Base-by-base conservation (phyloP, 2,888 invertebrate species). In the Stictocephala bisonia region DNA sequence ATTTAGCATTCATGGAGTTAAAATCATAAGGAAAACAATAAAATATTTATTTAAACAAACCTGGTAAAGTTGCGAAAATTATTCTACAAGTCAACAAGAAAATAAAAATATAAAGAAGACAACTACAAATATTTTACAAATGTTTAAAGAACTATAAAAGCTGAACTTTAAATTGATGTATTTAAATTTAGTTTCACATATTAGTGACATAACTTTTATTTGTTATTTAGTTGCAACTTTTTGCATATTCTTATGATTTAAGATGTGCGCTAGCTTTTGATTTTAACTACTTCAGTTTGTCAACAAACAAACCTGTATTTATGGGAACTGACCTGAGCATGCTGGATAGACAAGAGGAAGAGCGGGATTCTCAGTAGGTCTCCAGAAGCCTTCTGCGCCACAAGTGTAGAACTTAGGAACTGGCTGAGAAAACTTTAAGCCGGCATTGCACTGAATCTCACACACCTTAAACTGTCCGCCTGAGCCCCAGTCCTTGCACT, bases 391-490 rank as follows among this genome's bases (percentile, higher is more conserved):
- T 89, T 98, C 97, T 69, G 94, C 94, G n/a, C 97, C 97, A 82
- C 99, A 99, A 0, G 96, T 96, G 84, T 97, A 99, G 87, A 98
- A 98, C 79, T 94, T 93, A 0, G 98, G 97, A n/a, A 97, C 94
- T 72, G 91, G 90, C 82, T 95, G 93, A 0, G 97, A 96, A 86
- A 99, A 99, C 78, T 93, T 87, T 4, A 95, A 86, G n/a, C 95
- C 94, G 72, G 90, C 85, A 78, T 94, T 93, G 81, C 96, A 96
- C 58, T 90, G 88, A 74, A 96, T 96, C 84, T 96, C 95, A 83
- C 97, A 98, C 0, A 97, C 94, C 85, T 96, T 96, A 85, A 96
- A 97, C 82, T 96, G 95, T 48, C 97, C 95, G 69, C 96, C 96
- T 1, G 97, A 96, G 56, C 97, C 97, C 97, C 97, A 97, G 81